Base-by-base conservation (phyloP, 1,140 invertebrate species). In the Bicyclus anynana region DNA sequence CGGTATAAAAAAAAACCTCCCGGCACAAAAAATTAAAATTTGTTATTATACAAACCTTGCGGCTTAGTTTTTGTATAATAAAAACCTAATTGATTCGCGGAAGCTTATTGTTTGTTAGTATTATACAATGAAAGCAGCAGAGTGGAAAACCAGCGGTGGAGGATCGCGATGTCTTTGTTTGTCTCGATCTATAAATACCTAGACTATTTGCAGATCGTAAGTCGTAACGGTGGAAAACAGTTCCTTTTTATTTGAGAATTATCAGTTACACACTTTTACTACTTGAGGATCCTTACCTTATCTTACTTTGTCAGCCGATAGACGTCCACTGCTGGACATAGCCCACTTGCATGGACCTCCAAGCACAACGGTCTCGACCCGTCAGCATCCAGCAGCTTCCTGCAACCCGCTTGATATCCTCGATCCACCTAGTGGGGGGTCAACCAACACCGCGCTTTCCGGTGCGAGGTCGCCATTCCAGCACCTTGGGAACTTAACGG, bases 51-150 rank as follows among this genome's bases (percentile, higher is more conserved):
- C 58, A 46, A 61, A 61, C 53, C 59, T 61, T 61, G 59, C 37
- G 53, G 48, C 35, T 53, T 50, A 42, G 47, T 75, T 74, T 75
- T 73, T 62, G 42, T 57, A 52, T 17, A 55, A 61, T 70, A 84
- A 84, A 84, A 84, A 78, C 61, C 53, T 80, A 84, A 81, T 80
- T 80, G 80, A 71, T 72, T 67, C 68, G 70, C 74, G 80, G 80
- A 80, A 70, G 63, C 62, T 72, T 73, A 72, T 68, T 75, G 66
- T 76, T 74, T 72, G 53, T 54, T 72, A 59, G 17, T 21, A 61
- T 61, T 61, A 61, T 61, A 67, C 56, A 61, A 67, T 65, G 53
- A 38, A 63, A 18, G 53, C 74, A 80, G 14, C 40, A 72, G 73
- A 76, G 67, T 74, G 73, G 67, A 75, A 60, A 74, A 60, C 53